Conservation (phyloP, 2,113 vertebrate species). For the Malurus alboscapulatus region DNA sequence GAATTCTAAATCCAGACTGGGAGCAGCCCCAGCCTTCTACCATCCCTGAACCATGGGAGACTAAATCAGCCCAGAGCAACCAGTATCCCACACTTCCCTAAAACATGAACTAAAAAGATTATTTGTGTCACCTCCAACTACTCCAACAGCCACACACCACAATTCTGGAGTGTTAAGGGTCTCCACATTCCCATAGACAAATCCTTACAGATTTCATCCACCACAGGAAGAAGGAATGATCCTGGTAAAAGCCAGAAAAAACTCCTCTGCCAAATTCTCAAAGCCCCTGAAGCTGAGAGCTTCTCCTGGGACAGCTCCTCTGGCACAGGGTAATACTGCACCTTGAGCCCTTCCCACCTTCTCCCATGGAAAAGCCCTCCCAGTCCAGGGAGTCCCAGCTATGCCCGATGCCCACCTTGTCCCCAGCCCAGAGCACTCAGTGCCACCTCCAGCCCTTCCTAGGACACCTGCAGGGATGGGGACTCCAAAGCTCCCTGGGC, state of each 20-base stretch:
- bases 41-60: background rate
- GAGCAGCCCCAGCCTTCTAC: background rate
- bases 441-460: background rate
- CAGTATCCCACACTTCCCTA: too few relatives aligned
- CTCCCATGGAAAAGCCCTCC: background rate
- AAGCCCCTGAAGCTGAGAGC: too few relatives aligned
- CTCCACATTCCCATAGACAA: background rate
- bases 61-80: background rate
- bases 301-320: background rate
- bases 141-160: too few relatives aligned
- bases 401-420: background rate
- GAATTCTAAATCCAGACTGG: background rate
- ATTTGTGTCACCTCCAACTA: background rate
- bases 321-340: too few relatives aligned
- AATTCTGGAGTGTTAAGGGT: accelerated
- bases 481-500: background rate
- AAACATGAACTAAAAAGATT: background rate
- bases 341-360: background rate
- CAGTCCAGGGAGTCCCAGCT: accelerated
- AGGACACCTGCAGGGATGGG: background rate
- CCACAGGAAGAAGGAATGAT: accelerated
- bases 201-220: background rate
- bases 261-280: background rate
- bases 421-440: background rate
- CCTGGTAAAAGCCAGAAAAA: background rate